These are phyloP conservation scores for Plecotus auritus DNA, from an alignment of 2,113 vertebrate genomes.

Conservation along the genomic window DNA sequence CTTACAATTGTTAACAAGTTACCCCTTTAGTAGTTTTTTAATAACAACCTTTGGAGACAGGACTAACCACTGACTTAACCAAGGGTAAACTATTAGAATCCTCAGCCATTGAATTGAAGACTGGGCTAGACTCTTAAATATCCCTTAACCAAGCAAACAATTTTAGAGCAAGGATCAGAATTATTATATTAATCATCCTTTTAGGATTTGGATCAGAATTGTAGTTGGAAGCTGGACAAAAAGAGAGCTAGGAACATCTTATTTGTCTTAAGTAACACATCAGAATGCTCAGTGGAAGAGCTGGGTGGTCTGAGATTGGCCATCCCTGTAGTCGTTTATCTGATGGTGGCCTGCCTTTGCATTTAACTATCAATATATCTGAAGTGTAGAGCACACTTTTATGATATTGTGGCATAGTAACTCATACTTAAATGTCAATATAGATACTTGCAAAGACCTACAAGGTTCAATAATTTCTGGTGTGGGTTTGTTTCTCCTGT, in stretches of 20 bases:
- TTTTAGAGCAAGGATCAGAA: conserved; percentile 49
- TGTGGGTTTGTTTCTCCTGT: conserved; percentile 76
- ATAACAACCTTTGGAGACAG: background rate
- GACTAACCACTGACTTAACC: background rate
- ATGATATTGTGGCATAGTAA: conserved; percentile 73
- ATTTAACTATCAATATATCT: conserved; percentile 73
- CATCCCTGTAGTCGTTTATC: conserved; percentile 47
- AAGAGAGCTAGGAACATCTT: conserved; percentile 24
- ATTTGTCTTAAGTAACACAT: conserved; percentile 43
- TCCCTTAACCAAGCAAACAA: background rate
- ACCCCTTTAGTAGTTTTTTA: background rate
- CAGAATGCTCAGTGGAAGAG: conserved; percentile 37
- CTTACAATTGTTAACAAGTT: background rate
- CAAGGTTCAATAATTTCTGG: conserved; percentile 76
- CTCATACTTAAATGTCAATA: conserved; percentile 75
- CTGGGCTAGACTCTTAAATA: conserved; percentile 20
- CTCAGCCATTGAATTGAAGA: background rate
- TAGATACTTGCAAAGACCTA: conserved; percentile 66
- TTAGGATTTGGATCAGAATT: conserved; percentile 34
- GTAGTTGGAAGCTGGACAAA: conserved; percentile 37
- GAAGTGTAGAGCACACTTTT: conserved; percentile 68
- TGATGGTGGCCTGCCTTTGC: conserved; percentile 63
- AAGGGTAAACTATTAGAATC: background rate
- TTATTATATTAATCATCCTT: conserved; percentile 35
- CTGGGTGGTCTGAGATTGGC: conserved; percentile 57